Evolutionary conservation across 2,888 invertebrate genomes (phyloP), one percentile per base, ranked within the genome.

Genomic region (Drosophila flavopinicola): DNA sequence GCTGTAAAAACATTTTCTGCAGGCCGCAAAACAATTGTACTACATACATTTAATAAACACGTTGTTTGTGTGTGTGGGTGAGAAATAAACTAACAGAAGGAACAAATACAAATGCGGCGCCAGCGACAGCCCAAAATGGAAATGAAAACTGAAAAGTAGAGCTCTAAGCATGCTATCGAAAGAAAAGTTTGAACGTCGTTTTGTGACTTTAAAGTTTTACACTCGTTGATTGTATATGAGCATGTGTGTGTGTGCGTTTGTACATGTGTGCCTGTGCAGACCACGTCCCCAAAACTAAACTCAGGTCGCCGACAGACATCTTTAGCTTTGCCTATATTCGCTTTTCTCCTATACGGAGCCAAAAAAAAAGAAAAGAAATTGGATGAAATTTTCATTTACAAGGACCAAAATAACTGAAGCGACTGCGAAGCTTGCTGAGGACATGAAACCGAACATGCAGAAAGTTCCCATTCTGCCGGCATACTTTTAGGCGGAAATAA

Each of bases 1-100:
- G 13, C 45, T 56, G 56, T 33, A 30, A 51, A 47, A 73, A 78
- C 67, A 70, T 75, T 77, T 67, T 35, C 59, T 52, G 44, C 51
- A 32, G 56, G 76, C 84, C 76, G 53, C 64, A 77, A 77, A 83
- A 79, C 80, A 83, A 78, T 77, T 75, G 66, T 47, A 64, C 56
- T 24, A 75, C 77, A 77, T 79, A 79, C 68, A 84, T 79, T 78
- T 76, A 84, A 79, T 78, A 79, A 68, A 84, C 60, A 84, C 68
- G 52, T 57, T 82, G 65, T 56, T 47, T 48, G 57, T 41, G 17
- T 29, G 27, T 64, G 48, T 49, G 38, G 29, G 57, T 35, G 57
- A 17, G 42, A 52, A 57, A 48, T 51, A 57, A 71, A 71, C 71
- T 57, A 57, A 52, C 48, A 71, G 24, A 33, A 15, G 39, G 35